Percentiles rank a stretch among this genome's conserved stretches.
Conservation (phyloP, 2,888 invertebrate species). For the Diarsia rubi region DNA sequence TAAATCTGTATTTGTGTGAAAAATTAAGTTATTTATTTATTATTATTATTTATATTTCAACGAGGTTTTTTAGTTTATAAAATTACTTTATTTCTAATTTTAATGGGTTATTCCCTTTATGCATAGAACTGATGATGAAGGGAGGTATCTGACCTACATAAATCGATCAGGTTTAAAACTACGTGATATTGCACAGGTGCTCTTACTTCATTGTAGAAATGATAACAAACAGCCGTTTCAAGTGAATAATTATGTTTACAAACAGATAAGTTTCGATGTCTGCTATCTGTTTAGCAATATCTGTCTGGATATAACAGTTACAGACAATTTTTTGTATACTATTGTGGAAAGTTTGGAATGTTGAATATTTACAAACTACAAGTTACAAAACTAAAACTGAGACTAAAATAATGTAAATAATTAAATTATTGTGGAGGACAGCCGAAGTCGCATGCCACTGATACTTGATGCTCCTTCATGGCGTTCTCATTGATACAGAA, state of each 20-base stretch:
- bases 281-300: constrained; percentile 1
- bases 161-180: not conserved
- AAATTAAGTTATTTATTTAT: too few relatives aligned
- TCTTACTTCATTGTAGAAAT: not conserved
- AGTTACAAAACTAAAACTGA: too few relatives aligned
- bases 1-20: too few relatives aligned
- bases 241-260: constrained; percentile 16
- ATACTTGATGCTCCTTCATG: too few relatives aligned
- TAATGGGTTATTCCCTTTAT: not conserved
- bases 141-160: not conserved
- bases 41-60: too few relatives aligned
- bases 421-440: too few relatives aligned
- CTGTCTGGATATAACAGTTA: not conserved
- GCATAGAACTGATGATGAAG: not conserved
- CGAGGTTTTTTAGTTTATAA: too few relatives aligned
- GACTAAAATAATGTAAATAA: too few relatives aligned
- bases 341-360: not conserved
- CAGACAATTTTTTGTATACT: not conserved
- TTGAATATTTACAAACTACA: too few relatives aligned
- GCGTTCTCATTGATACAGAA: too few relatives aligned
- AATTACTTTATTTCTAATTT: not conserved
- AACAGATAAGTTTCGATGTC: constrained; percentile 8
- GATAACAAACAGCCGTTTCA: constrained; percentile 13
- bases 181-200: not conserved
- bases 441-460: too few relatives aligned